Percentiles rank a stretch among this genome's conserved stretches.
Evolutionary conservation across 1,140 invertebrate species (phyloP).

Genomic region (Philotrypesis tridentata): DNA sequence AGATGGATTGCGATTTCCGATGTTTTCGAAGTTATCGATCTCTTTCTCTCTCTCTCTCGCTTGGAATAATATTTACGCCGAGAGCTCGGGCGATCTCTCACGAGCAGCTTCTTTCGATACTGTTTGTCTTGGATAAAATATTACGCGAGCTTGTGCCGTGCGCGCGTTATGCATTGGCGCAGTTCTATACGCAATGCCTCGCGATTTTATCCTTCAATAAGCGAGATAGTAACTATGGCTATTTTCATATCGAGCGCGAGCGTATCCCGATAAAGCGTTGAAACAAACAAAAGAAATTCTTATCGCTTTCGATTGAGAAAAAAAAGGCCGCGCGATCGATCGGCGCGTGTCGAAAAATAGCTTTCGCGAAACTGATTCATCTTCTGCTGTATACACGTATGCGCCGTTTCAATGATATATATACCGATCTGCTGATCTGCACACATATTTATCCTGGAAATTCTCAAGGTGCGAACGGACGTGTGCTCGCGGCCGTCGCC

Average conservation of each 20-base stretch:
- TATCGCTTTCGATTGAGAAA: neutral
- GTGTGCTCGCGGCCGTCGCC: neutral
- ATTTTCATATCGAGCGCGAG: neutral
- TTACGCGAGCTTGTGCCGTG: no score
- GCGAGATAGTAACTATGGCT: neutral
- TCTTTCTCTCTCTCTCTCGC: no score
- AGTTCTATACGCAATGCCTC: neutral
- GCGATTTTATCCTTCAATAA: neutral
- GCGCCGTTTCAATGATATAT: no score
- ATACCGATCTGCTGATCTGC: neutral
- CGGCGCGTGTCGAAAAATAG: no score
- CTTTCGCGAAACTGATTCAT: no score
- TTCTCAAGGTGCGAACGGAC: conserved; percentile 40
- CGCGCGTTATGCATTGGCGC: no score
- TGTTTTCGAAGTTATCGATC: neutral
- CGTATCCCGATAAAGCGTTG: no score
- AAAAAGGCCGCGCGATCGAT: no score
- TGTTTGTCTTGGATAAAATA: neutral
- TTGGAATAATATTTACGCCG: neutral
- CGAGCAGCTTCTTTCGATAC: no score
- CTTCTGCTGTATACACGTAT: no score
- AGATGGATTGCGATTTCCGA: neutral
- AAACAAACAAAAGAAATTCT: neutral
- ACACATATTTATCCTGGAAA: conserved; percentile 34
- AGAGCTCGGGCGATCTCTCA: no score